A percentile compares a stretch with the other conserved stretches of the same genome.
These are phyloP conservation scores for Dipodomys ordii DNA, from an alignment of 2,113 vertebrate species.

Conservation along the genomic window DNA sequence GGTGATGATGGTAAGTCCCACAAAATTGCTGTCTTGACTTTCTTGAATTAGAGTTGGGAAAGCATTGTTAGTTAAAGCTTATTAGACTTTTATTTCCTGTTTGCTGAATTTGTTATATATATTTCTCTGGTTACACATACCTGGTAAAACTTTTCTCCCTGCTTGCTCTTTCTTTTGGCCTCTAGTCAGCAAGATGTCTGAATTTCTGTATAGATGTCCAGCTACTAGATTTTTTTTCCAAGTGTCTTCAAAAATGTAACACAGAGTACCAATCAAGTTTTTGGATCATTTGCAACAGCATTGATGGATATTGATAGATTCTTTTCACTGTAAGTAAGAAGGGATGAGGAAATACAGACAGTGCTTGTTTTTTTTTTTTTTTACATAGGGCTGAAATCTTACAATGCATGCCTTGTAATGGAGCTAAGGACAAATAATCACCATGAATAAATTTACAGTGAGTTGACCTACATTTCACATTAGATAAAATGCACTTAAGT, in stretches of 20 bases:
- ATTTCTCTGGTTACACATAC: constrained; percentile 14
- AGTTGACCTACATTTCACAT: constrained; percentile 72
- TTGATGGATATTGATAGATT: background rate
- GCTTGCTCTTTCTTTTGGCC: constrained; percentile 25
- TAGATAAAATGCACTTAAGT: constrained; percentile 68
- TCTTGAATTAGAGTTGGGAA: constrained; percentile 27
- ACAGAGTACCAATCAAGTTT: constrained; percentile 27
- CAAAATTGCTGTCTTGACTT: background rate
- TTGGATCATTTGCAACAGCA: constrained; percentile 4
- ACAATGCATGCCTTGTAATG: constrained; percentile 39
- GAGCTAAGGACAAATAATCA: constrained; percentile 62
- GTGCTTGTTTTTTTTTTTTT: background rate
- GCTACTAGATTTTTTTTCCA: constrained; percentile 37
- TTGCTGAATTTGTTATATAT: constrained; percentile 16
- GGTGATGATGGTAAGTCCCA: background rate
- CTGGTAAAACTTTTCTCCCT: background rate
- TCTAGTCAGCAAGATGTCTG: constrained; percentile 32
- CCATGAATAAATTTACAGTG: constrained; percentile 61
- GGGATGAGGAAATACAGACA: background rate
- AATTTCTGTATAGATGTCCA: constrained; percentile 42
- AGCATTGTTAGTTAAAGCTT: background rate
- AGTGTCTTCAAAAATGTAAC: constrained; percentile 33
- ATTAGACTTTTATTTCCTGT: background rate
- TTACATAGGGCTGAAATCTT: constrained; percentile 21
- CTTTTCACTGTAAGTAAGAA: background rate